A percentile compares a stretch with the other conserved stretches of the same genome.
Conservation (phyloP, 2,797 vertebrate genomes). For the Australoheros facetus region DNA sequence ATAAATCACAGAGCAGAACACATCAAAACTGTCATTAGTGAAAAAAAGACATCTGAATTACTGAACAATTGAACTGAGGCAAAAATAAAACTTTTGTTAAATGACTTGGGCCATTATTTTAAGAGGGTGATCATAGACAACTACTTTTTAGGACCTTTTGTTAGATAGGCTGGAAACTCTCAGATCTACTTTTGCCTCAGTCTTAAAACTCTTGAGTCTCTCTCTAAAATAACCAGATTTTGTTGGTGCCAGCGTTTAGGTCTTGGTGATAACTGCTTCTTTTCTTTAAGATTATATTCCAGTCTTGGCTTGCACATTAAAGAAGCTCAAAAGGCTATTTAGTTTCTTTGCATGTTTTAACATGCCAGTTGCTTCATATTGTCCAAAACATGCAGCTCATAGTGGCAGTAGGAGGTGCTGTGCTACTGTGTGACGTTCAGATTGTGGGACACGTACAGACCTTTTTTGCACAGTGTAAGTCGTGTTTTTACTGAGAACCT, state of each 20-base stretch:
- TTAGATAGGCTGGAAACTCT: background rate
- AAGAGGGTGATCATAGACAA: no score
- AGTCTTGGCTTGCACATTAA: conserved; percentile 1
- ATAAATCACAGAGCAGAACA: background rate
- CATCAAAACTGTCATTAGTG: no score
- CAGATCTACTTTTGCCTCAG: background rate
- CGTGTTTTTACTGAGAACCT: background rate
- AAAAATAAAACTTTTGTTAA: no score
- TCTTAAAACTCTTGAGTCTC: background rate
- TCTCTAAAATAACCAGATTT: background rate
- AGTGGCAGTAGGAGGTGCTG: conserved; percentile 60
- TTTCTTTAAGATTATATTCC: background rate
- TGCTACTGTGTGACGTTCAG: conserved; percentile 16
- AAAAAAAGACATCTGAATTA: background rate
- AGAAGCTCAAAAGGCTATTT: conserved; percentile 5
- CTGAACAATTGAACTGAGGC: no score
- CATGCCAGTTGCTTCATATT: conserved; percentile 42
- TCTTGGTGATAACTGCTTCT: background rate
- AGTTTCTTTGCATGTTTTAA: conserved; percentile 53
- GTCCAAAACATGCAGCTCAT: conserved; percentile 24
- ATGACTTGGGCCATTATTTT: no score
- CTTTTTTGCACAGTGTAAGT: background rate
- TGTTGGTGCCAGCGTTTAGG: background rate
- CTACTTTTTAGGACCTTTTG: background rate
- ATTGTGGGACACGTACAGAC: background rate